These are phyloP conservation scores for Chionomys nivalis DNA, from an alignment of 2,113 vertebrate species.

Conservation along the genomic window DNA sequence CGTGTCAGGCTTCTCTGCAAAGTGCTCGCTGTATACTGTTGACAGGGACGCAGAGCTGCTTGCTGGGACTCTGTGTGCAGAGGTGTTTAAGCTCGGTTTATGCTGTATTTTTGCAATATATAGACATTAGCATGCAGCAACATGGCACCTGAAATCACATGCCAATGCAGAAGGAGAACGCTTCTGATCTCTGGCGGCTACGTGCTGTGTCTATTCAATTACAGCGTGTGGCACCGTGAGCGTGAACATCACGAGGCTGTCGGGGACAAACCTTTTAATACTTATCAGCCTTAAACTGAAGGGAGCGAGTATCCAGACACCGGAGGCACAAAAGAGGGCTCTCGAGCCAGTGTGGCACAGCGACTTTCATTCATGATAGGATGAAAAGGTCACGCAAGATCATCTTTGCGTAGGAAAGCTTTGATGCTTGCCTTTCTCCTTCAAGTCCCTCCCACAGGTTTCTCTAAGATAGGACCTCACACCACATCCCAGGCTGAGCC, in stretches of 20 bases:
- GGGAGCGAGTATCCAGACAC: not conserved
- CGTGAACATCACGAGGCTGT: not conserved
- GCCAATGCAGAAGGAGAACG: not conserved
- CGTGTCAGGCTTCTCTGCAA: not conserved
- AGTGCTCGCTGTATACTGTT: not conserved
- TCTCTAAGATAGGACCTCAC: not conserved
- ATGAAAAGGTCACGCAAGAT: not conserved
- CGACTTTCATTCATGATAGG: fast-evolving
- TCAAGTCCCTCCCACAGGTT: not conserved
- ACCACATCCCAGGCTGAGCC: not conserved
- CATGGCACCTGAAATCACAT: not conserved
- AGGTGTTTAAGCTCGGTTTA: not conserved
- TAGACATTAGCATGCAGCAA: conserved; percentile 48
- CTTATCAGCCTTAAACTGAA: not conserved
- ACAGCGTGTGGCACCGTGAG: not conserved
- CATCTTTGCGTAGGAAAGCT: not conserved
- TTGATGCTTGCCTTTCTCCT: not conserved
- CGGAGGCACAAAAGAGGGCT: not conserved
- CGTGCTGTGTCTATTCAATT: not conserved
- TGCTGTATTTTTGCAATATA: not conserved
- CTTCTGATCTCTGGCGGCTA: not conserved
- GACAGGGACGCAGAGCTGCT: not conserved
- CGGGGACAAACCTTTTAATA: not conserved
- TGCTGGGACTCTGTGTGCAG: not conserved
- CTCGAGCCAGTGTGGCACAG: not conserved